phyloP scores from a whole-genome alignment of 1,140 invertebrate species.

The Gyrodactylus bullatarudis region DNA sequence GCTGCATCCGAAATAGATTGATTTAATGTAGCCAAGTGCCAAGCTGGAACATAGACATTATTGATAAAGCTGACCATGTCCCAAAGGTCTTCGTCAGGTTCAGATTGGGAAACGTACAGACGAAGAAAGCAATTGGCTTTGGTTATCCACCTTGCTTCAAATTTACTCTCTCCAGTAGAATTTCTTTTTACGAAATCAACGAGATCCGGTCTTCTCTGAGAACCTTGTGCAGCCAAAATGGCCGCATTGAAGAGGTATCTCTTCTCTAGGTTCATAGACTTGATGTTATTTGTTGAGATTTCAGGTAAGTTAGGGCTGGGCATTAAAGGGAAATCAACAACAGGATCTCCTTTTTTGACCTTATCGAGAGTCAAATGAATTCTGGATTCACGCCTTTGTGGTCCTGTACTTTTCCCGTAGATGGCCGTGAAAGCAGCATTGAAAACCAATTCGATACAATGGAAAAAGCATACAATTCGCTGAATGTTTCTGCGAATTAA shows the following conservation, averaged over 20 bases:
- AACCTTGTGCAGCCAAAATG: not conserved
- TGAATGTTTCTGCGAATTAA: not conserved
- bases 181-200: not conserved
- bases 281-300: not conserved
- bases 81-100: not conserved
- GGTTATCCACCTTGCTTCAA: not conserved
- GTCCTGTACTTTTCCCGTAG: not conserved
- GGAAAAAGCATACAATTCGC: not conserved
- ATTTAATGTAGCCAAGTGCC: not conserved
- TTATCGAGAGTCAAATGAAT: not conserved
- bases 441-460: not conserved
- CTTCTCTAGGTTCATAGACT: not conserved
- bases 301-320: not conserved
- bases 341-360: not conserved
- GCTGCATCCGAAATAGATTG: not conserved
- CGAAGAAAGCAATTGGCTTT: not conserved
- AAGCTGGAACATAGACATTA: not conserved
- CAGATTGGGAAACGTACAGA: not conserved
- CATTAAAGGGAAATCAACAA: not conserved
- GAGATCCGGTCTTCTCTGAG: not conserved
- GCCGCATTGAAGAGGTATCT: not conserved
- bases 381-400: not conserved
- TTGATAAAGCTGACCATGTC: not conserved
- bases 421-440: not conserved
- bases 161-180: not conserved